Evolutionary conservation across 2,888 invertebrate genomes (phyloP).

Genomic region (Cosmia pyralina): DNA sequence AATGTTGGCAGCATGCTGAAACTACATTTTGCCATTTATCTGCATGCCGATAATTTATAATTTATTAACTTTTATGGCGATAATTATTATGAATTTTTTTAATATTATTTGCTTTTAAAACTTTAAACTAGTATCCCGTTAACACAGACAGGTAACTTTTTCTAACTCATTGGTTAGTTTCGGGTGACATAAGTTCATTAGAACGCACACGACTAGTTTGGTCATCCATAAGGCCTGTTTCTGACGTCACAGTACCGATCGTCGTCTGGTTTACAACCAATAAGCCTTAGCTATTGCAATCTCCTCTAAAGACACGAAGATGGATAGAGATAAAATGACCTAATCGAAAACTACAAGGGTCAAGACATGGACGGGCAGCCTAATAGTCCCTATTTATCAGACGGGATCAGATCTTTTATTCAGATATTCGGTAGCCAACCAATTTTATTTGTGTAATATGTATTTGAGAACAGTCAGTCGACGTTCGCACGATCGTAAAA

Average conservation of each 20-base stretch:
- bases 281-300: not conserved
- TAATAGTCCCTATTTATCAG: constrained; percentile 32
- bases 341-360: constrained; percentile 20
- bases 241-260: constrained; percentile 2
- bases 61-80: no score
- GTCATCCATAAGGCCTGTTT: constrained; percentile 7
- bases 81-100: no score
- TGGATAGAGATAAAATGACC: constrained; percentile 23
- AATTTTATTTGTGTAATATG: not conserved
- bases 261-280: not conserved
- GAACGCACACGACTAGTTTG: constrained; percentile 19
- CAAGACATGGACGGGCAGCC: not conserved
- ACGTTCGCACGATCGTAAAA: no score
- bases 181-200: constrained; percentile 23
- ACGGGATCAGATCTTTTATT: not conserved
- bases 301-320: constrained; percentile 21
- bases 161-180: constrained; percentile 32
- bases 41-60: no score
- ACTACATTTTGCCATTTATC: no score
- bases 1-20: no score
- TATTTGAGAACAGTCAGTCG: not conserved
- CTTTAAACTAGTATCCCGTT: not conserved
- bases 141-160: not conserved
- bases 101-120: no score
- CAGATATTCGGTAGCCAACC: constrained; percentile 2